Conservation (phyloP, 2,113 vertebrate species). For the Leptocoma aspasia region DNA sequence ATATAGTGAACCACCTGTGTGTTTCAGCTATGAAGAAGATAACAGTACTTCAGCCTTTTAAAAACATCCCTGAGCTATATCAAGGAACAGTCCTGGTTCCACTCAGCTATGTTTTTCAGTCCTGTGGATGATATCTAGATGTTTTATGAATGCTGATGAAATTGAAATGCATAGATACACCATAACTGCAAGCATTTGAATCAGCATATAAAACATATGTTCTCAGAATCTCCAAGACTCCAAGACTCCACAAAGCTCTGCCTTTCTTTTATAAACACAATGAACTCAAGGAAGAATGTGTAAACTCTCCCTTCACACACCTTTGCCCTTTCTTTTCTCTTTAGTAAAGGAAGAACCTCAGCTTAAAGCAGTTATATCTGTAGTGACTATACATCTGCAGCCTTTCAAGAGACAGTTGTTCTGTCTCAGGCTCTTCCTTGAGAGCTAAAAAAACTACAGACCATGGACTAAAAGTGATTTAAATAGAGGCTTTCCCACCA, state of each 20-base stretch:
- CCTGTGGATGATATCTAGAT: background rate
- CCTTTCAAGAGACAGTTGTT: constrained; percentile 12
- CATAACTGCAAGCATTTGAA: background rate
- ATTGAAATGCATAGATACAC: background rate
- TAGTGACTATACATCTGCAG: background rate
- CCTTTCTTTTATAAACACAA: constrained; percentile 33
- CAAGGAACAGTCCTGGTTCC: background rate
- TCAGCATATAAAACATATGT: background rate
- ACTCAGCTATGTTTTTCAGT: background rate
- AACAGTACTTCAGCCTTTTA: background rate
- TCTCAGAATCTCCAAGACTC: background rate
- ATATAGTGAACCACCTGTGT: background rate
- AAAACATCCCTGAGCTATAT: constrained; percentile 14
- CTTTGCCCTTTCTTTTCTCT: constrained; percentile 25
- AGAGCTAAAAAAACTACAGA: background rate
- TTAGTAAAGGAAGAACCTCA: background rate
- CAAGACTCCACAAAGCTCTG: background rate
- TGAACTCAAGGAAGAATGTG: constrained; percentile 19
- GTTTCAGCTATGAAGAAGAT: background rate
- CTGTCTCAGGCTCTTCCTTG: background rate
- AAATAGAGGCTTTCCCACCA: background rate
- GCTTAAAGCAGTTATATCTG: constrained; percentile 14
- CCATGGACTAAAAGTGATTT: background rate
- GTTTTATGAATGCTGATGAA: background rate
- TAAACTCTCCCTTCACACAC: constrained; percentile 28